Percentiles rank a stretch among this genome's conserved stretches.
Evolutionary conservation across 2,888 invertebrate species (phyloP).

Genomic region (Serripes groenlandicus): DNA sequence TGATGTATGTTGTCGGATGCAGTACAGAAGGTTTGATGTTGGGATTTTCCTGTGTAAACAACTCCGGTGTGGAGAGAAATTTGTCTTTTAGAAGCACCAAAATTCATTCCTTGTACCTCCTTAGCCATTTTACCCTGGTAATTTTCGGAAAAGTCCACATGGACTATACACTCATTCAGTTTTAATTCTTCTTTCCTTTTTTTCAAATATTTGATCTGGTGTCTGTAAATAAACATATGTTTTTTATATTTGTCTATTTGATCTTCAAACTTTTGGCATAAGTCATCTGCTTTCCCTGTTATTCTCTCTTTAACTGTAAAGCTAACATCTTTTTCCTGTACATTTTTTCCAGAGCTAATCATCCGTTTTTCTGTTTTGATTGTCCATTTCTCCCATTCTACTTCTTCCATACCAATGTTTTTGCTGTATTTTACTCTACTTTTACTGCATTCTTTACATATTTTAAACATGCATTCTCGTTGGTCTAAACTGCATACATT

Average conservation of each 20-base stretch:
- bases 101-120: slow-evolving; percentile 62
- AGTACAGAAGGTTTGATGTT: slow-evolving; percentile 74
- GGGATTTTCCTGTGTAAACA: not conserved
- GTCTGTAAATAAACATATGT: too few relatives aligned
- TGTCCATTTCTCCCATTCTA: slow-evolving; percentile 41
- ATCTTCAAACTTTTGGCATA: slow-evolving; percentile 27
- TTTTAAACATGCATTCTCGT: slow-evolving; percentile 46
- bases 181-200: slow-evolving; percentile 14
- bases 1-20: slow-evolving; percentile 82
- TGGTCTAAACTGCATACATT: slow-evolving; percentile 35
- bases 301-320: not conserved
- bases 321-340: slow-evolving; percentile 1
- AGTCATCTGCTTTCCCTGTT: not conserved
- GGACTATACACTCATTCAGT: slow-evolving; percentile 25
- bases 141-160: slow-evolving; percentile 54
- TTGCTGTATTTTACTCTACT: too few relatives aligned
- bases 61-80: slow-evolving; percentile 61
- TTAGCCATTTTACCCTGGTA: slow-evolving; percentile 41
- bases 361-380: slow-evolving; percentile 6
- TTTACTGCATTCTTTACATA: slow-evolving; percentile 40
- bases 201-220: slow-evolving; percentile 46
- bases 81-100: slow-evolving; percentile 56
- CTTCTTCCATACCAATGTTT: slow-evolving; percentile 6
- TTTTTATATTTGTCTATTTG: slow-evolving; percentile 10
- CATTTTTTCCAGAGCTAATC: slow-evolving; percentile 7